Evolutionary conservation across 2,888 invertebrate species (phyloP).

Genomic region (Venustoraphidia nigricollis): DNA sequence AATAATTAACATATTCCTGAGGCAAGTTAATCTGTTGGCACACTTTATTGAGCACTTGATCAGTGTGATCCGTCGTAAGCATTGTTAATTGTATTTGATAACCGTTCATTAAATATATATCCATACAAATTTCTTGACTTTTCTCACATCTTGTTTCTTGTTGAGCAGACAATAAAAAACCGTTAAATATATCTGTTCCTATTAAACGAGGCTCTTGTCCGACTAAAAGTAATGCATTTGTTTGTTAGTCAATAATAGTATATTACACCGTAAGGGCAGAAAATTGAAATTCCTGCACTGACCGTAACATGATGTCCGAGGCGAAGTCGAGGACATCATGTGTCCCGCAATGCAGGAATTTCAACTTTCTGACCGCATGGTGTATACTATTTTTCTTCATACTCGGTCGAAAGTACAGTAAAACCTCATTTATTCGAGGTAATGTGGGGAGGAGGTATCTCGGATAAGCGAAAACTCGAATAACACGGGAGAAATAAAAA

Average conservation of each 20-base stretch:
- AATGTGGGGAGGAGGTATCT: no score
- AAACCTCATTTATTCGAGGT: no score
- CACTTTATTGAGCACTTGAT: constrained; percentile 65
- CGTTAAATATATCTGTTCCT: constrained; percentile 64
- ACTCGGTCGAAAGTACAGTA: no score
- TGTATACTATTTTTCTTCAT: no score
- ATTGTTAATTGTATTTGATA: constrained; percentile 69
- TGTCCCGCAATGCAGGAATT: no score
- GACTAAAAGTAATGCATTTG: constrained; percentile 36
- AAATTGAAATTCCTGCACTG: no score
- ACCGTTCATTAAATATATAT: constrained; percentile 75
- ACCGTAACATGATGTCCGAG: no score
- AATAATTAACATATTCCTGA: constrained; percentile 68
- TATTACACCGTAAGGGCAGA: no score
- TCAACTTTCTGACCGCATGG: no score
- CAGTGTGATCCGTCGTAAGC: constrained; percentile 70
- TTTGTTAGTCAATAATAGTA: constrained; percentile 1
- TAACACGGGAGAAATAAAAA: no score
- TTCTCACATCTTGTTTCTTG: constrained; percentile 65
- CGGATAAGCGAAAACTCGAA: no score
- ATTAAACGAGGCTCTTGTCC: constrained; percentile 75
- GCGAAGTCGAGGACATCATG: no score
- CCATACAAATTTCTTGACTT: constrained; percentile 55
- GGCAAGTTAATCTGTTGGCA: constrained; percentile 69
- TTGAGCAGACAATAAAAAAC: constrained; percentile 82